A percentile compares a stretch with the other conserved stretches of the same genome.
Evolutionary conservation across 1,140 invertebrate genomes (phyloP).

Genomic region (Eueides isabella): DNA sequence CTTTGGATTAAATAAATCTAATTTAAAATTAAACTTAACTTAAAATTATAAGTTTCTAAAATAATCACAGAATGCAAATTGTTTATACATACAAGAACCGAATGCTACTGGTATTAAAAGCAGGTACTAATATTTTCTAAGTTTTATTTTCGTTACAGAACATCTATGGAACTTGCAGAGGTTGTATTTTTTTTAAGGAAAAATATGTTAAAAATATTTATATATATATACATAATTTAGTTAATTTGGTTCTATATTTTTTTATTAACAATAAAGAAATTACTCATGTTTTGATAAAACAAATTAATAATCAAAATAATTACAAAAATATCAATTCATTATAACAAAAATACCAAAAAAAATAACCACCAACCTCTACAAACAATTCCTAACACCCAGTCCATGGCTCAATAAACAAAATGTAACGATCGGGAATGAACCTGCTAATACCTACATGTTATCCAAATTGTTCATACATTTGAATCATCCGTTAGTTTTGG

Average conservation of each 20-base stretch:
- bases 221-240: too few relatives aligned
- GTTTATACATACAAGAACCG: background rate
- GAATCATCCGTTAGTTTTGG: background rate
- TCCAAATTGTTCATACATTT: background rate
- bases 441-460: conserved; percentile 8
- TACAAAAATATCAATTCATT: too few relatives aligned
- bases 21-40: conserved; percentile 36
- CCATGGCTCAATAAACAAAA: background rate
- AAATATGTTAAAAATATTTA: background rate
- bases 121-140: background rate
- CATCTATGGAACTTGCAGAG: background rate
- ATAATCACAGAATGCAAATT: conserved; percentile 39
- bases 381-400: background rate
- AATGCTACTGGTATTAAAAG: conserved; percentile 1
- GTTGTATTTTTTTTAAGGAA: background rate
- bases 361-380: background rate
- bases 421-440: background rate
- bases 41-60: conserved; percentile 33
- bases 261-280: too few relatives aligned
- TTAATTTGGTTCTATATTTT: too few relatives aligned
- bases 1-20: conserved; percentile 47
- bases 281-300: background rate
- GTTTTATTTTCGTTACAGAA: background rate
- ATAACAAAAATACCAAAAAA: background rate
- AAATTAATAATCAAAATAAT: background rate